phyloP scores from a whole-genome alignment of 2,113 vertebrate species.

The Pteruthius melanotis region DNA sequence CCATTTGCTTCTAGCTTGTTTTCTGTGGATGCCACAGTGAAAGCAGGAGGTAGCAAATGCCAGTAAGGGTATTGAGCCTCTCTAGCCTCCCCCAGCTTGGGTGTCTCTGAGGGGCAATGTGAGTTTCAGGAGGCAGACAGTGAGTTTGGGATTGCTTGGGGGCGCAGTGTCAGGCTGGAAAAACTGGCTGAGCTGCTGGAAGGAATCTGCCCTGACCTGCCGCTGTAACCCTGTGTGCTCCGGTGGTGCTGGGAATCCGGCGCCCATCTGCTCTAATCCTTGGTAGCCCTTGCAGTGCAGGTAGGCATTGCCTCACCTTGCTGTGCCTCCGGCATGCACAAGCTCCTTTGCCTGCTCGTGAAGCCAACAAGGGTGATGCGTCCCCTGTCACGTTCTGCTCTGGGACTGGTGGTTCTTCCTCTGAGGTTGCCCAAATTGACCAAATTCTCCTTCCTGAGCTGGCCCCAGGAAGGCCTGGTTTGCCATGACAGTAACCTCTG shows the following conservation, averaged over 20 bases:
- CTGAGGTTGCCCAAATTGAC: not conserved
- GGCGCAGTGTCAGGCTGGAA: not conserved
- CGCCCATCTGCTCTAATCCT: not conserved
- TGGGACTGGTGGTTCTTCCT: not conserved
- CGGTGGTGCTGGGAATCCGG: not conserved
- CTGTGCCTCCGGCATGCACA: accelerated
- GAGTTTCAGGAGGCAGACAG: not conserved
- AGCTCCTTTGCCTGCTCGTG: accelerated
- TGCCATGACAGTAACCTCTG: not conserved
- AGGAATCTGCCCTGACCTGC: constrained; percentile 48
- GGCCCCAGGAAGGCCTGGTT: not conserved
- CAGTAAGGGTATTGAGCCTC: not conserved
- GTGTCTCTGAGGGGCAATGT: not conserved
- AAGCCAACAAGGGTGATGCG: accelerated
- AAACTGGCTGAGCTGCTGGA: constrained; percentile 24
- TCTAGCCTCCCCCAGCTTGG: not conserved
- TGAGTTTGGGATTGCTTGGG: constrained; percentile 16
- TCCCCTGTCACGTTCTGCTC: not conserved
- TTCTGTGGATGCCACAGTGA: not conserved
- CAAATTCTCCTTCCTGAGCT: not conserved
- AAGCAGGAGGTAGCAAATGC: not conserved
- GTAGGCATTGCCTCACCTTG: not conserved
- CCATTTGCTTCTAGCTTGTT: not conserved
- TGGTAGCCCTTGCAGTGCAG: not conserved
- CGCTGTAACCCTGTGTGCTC: not conserved